Base-by-base conservation (phyloP, 2,888 invertebrate genomes). In the Acleris laterana region DNA sequence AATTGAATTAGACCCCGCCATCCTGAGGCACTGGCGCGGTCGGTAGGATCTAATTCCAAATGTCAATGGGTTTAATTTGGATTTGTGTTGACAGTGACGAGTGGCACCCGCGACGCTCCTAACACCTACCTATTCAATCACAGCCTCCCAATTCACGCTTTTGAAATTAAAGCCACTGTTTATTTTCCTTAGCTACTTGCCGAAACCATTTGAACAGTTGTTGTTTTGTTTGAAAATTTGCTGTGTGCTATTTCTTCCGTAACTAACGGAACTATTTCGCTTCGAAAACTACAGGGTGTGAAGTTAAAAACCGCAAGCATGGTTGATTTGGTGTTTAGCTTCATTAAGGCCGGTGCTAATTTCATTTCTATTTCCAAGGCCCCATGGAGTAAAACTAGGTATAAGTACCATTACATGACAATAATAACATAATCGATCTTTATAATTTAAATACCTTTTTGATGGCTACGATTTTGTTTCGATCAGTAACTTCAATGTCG, bases 51-150 rank as follows among this genome's bases (percentile, higher is more conserved):
- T 87, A 85, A 87, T 88, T 88, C 81, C 73, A 78, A 81, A 83
- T 82, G 84, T 85, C 88, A 87, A 88, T 88, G 82, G 84, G 77
- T 84, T 85, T 88, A 88, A 88, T 88, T 87, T 84, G 82, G 86
- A 88, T 85, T 82, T 83, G 77, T 79, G 79, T 78, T 74, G 77
- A 76, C 75, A 74, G 67, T 70, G 55, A 66, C 66, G 57, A 67
- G 67, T 63, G 53, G 50, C 28, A 63, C 65, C 53, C 62, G 63
- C 62, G 48, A 46, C 20, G 20, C 49, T 32, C 32, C 49, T 22
- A 51, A 56, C 13, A 38, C 62, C 62, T 53, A 42, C 62, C 61
- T 56, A 44, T 56, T 62, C 61, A 57, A 66, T 62, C 50, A 62
- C 51, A 46, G 42, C 20, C 19, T 44, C 38, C 20, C 32, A 25